Base-by-base conservation (phyloP, 30 jellyfish, hydroid and myxozoan genomes). In the Chrysaora quinquecirrha region DNA sequence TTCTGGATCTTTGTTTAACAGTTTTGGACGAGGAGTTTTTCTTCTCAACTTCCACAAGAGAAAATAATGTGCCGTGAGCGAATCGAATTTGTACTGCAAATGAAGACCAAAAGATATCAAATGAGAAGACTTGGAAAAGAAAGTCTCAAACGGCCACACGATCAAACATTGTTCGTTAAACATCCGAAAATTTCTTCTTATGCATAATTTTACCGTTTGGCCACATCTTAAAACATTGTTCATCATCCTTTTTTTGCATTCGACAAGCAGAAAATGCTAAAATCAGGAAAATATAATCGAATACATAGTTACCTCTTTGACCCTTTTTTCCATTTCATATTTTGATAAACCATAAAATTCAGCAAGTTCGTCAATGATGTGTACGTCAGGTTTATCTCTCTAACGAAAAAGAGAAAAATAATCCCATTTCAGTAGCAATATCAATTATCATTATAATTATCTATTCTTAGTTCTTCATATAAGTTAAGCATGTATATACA, bases 1-100 rank as follows among this genome's bases (percentile, higher is more conserved):
- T 21, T 71, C 89, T 24, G 95, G 82, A n/a, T 84, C 66, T 71
- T 69, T 58, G 38, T 62, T 76, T 2, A 88, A 29, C 18, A 30
- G 60, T 48, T 85, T 86, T 28, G 96, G 85, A 65, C 96, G 93
- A 28, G 98, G 98, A 18, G 85, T 65, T 60, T 68, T 73, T 76
- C 86, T 95, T n/a, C 98, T 88, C 52, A 80, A 87, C 64, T 86
- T 91, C 84, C 83, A 66, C 25, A 91, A 76, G 30, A 91, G 75
- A 72, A 78, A 86, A 47, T 85, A 91, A 81, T 91, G 98, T 30
- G 98, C 98, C 12, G 98, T 91, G 23, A 84, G 72, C 9, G 90
- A 76, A 63, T 90, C 97, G 68, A 75, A 90, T 48, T 90, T 84
- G 76, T 65, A 90, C 90, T 90, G 67, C 3, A 54, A 84, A 16